A percentile compares a stretch with the other conserved stretches of the same genome.
phyloP scores from a whole-genome alignment of 2,113 vertebrate genomes.

The Sinocyclocheilus anshuiensis region DNA sequence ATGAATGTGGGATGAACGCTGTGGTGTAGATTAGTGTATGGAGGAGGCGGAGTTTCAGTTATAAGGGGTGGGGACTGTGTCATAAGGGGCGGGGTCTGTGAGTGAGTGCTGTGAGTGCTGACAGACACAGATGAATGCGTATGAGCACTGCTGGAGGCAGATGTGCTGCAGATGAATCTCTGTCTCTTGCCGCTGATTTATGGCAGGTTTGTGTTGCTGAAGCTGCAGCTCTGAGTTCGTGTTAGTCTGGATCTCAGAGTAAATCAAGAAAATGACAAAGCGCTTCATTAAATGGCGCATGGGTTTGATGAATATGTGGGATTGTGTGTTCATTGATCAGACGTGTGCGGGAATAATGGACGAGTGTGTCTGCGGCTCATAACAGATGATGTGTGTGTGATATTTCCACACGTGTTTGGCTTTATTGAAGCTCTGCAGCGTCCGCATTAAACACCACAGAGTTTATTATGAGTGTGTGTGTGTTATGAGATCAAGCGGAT shows the following conservation, averaged over 20 bases:
- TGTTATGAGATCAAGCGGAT: not conserved
- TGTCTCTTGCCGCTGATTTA: not conserved
- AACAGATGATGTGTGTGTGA: constrained; percentile 9
- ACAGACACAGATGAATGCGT: not conserved
- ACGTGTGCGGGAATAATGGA: not conserved
- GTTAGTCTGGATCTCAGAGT: not conserved
- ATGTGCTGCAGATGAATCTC: not conserved
- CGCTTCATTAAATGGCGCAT: not conserved
- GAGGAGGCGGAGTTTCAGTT: too few relatives aligned
- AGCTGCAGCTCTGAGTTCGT: not conserved
- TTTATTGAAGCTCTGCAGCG: not conserved
- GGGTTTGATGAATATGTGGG: not conserved
- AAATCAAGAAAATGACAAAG: constrained; percentile 10
- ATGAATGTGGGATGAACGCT: not conserved
- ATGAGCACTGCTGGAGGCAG: not conserved
- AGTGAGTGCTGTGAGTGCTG: not conserved
- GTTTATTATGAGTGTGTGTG: not conserved
- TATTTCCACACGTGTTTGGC: not conserved
- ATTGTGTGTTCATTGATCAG: not conserved
- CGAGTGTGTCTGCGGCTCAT: not conserved
- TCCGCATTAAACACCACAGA: not conserved
- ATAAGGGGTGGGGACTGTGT: too few relatives aligned
- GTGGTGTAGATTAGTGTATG: too few relatives aligned
- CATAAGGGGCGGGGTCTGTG: too few relatives aligned
- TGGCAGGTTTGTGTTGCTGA: not conserved